These are phyloP conservation scores for Charanyca ferruginea DNA, from an alignment of 2,888 invertebrate species.

Conservation along the genomic window DNA sequence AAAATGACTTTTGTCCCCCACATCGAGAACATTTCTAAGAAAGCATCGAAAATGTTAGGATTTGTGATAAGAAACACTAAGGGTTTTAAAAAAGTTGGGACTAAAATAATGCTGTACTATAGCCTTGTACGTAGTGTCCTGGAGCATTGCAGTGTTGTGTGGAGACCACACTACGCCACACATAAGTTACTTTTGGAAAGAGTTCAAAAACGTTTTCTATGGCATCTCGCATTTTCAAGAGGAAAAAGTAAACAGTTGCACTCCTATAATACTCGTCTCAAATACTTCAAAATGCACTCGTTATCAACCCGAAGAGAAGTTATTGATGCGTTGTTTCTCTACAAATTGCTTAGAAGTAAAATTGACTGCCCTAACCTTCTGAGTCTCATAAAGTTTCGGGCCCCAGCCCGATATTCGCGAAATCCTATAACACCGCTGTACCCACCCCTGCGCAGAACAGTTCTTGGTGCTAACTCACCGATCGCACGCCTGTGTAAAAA, in stretches of 20 bases:
- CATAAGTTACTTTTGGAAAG: background rate
- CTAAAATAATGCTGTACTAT: background rate
- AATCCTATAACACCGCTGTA: too few relatives aligned
- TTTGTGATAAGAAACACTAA: background rate
- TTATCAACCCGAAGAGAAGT: too few relatives aligned
- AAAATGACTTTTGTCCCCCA: conserved; percentile 4
- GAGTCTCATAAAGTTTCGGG: too few relatives aligned
- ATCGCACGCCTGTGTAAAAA: background rate
- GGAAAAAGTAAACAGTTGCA: background rate
- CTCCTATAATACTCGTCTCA: background rate
- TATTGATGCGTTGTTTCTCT: too few relatives aligned
- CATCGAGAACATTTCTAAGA: background rate
- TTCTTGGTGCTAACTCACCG: background rate
- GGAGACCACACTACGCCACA: conserved; percentile 1
- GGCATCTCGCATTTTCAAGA: background rate
- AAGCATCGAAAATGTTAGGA: background rate
- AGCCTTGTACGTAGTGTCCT: background rate
- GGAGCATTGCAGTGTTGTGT: background rate
- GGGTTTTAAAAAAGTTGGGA: background rate
- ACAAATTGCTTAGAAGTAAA: too few relatives aligned
- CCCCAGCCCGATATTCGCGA: too few relatives aligned
- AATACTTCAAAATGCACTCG: too few relatives aligned
- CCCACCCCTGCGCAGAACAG: too few relatives aligned
- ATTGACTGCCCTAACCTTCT: too few relatives aligned
- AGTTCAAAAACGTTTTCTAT: background rate